These are phyloP conservation scores for Ceratitis capitata DNA, from an alignment of 1,140 invertebrate species.

Conservation along the genomic window DNA sequence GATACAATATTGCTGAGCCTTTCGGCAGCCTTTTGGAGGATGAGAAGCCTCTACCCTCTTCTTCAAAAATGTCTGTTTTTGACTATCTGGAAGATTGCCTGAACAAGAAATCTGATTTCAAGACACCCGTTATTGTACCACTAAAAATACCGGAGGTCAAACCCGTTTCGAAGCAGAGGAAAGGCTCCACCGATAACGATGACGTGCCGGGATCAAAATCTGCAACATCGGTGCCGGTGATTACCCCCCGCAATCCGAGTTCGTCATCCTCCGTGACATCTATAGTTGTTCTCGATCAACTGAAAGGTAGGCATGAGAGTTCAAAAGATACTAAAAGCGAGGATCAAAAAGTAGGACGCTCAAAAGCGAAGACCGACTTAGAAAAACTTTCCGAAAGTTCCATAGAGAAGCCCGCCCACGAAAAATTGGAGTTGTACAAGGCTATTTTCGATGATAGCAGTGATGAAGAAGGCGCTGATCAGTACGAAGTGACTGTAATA, in stretches of 20 bases:
- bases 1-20: constrained; percentile 95
- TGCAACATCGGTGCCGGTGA: background rate
- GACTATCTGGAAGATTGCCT: constrained; percentile 74
- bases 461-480: constrained; percentile 49
- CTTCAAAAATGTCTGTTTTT: constrained; percentile 76
- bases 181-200: background rate
- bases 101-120: constrained; percentile 69
- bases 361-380: constrained; percentile 50
- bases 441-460: constrained; percentile 72
- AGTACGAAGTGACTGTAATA: constrained; percentile 9
- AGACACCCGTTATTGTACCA: constrained; percentile 63
- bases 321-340: background rate
- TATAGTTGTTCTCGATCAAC: background rate
- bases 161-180: constrained; percentile 4
- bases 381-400: constrained; percentile 60
- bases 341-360: background rate
- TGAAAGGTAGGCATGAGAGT: background rate
- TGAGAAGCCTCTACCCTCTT: constrained; percentile 67
- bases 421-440: constrained; percentile 71
- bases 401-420: constrained; percentile 63
- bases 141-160: constrained; percentile 52
- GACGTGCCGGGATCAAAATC: background rate
- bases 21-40: constrained; percentile 65
- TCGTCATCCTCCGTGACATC: background rate
- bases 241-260: background rate